phyloP scores from a whole-genome alignment of 2,113 vertebrate genomes.

The Rhipidura dahli region DNA sequence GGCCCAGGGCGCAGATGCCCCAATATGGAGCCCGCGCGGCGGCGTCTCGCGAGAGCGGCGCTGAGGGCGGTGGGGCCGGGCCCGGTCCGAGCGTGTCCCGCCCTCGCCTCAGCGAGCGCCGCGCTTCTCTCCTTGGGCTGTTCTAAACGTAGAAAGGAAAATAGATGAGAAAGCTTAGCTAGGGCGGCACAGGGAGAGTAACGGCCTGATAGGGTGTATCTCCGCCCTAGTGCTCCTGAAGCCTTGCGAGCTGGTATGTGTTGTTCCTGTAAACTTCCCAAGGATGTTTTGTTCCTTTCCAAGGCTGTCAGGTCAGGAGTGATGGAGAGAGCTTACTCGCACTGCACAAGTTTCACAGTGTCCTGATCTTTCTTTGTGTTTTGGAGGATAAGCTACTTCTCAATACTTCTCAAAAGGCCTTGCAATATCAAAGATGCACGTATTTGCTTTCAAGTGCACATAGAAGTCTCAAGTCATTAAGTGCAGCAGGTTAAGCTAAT shows the following conservation, averaged over 20 bases:
- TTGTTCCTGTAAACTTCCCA: not conserved
- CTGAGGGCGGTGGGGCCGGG: not conserved
- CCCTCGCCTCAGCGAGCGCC: not conserved
- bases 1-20: not conserved
- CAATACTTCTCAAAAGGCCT: not conserved
- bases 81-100: not conserved
- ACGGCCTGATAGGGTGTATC: fast-evolving
- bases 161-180: fast-evolving
- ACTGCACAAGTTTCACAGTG: not conserved
- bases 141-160: not conserved
- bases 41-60: slow-evolving; percentile 6
- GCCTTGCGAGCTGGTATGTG: fast-evolving
- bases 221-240: not conserved
- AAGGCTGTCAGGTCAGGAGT: not conserved
- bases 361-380: not conserved
- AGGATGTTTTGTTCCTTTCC: not conserved
- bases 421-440: fast-evolving
- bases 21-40: slow-evolving; percentile 43
- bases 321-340: too few relatives aligned
- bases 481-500: not conserved
- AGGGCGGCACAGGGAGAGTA: not conserved
- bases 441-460: not conserved
- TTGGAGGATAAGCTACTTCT: not conserved
- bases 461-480: not conserved
- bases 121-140: too few relatives aligned